Percentiles rank a stretch among this genome's conserved stretches.
These are phyloP conservation scores for Diplolepis rosae DNA, from an alignment of 2,888 invertebrate genomes.

Conservation along the genomic window DNA sequence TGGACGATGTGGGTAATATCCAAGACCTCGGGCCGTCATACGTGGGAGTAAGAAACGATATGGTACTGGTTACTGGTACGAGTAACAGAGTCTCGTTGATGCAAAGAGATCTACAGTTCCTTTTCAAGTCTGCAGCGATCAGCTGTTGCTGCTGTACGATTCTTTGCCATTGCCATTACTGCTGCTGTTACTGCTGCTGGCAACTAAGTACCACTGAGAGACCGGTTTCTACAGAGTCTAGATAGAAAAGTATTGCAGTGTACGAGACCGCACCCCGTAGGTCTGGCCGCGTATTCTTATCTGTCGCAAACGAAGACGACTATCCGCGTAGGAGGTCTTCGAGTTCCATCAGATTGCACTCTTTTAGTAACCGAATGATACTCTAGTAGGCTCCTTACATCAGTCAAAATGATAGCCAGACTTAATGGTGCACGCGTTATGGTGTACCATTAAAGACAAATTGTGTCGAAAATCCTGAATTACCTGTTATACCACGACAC, in stretches of 20 bases:
- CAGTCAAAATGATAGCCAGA: conserved; percentile 1
- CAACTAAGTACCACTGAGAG: neutral
- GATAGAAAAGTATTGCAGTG: conserved; percentile 9
- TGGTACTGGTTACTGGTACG: neutral
- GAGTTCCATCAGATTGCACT: neutral
- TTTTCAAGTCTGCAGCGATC: conserved; percentile 4
- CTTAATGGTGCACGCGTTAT: neutral
- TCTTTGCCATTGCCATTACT: neutral
- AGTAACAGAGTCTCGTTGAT: conserved; percentile 27
- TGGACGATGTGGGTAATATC: conserved; percentile 21
- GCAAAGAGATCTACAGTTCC: conserved; percentile 20
- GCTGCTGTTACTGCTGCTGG: neutral
- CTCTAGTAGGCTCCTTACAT: conserved; percentile 4
- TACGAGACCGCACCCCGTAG: conserved; percentile 11
- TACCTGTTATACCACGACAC: conserved; percentile 19
- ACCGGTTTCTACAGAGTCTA: conserved; percentile 13
- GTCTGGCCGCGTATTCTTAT: conserved; percentile 16
- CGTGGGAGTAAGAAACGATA: conserved; percentile 24
- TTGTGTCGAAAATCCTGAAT: conserved; percentile 22
- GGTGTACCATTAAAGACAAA: conserved; percentile 9
- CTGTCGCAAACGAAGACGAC: neutral
- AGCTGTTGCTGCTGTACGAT: conserved; percentile 4
- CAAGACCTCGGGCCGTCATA: neutral
- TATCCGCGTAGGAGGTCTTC: conserved; percentile 29
- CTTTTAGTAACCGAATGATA: conserved; percentile 5